Percentiles rank a stretch among this genome's conserved stretches.
phyloP scores from a whole-genome alignment of 2,888 invertebrate genomes.

The Caenorhabditis sp. region DNA sequence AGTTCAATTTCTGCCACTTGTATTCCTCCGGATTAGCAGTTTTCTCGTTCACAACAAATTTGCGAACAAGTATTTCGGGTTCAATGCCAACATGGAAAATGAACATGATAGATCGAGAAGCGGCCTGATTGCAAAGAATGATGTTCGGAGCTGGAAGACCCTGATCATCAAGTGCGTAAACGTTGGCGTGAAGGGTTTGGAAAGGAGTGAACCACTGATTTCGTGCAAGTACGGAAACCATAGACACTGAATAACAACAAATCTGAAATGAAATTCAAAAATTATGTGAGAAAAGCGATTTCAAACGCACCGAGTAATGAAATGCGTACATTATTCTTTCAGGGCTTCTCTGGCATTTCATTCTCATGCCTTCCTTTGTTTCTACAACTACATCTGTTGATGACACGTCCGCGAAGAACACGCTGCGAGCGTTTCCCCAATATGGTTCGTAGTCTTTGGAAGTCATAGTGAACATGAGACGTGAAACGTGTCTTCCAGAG shows the following conservation, averaged over 20 bases:
- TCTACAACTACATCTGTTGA: constrained; percentile 61
- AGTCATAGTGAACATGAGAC: constrained; percentile 64
- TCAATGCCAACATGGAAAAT: constrained; percentile 68
- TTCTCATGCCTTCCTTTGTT: constrained; percentile 72
- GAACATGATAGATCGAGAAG: constrained; percentile 71
- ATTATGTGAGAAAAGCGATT: too few species aligned
- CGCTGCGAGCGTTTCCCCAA: constrained; percentile 62
- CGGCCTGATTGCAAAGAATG: constrained; percentile 72
- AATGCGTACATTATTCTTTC: constrained; percentile 59
- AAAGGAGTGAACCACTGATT: constrained; percentile 61
- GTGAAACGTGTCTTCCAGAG: constrained; percentile 34
- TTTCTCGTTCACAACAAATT: constrained; percentile 53
- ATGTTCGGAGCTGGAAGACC: constrained; percentile 77
- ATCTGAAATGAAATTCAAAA: constrained; percentile 63
- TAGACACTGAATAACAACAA: constrained; percentile 34
- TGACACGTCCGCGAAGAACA: constrained; percentile 71
- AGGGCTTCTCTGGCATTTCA: constrained; percentile 74
- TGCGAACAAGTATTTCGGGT: constrained; percentile 61
- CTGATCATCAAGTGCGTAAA: constrained; percentile 71
- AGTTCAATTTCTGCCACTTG: constrained; percentile 66
- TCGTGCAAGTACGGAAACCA: constrained; percentile 41
- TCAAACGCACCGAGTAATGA: constrained; percentile 67
- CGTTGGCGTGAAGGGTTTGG: constrained; percentile 73
- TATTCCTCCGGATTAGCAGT: constrained; percentile 35
- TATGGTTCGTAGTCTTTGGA: constrained; percentile 73